A percentile compares a stretch with the other conserved stretches of the same genome.
Evolutionary conservation across 2,797 vertebrate species (phyloP).

Genomic region (Pipistrellus nathusii): DNA sequence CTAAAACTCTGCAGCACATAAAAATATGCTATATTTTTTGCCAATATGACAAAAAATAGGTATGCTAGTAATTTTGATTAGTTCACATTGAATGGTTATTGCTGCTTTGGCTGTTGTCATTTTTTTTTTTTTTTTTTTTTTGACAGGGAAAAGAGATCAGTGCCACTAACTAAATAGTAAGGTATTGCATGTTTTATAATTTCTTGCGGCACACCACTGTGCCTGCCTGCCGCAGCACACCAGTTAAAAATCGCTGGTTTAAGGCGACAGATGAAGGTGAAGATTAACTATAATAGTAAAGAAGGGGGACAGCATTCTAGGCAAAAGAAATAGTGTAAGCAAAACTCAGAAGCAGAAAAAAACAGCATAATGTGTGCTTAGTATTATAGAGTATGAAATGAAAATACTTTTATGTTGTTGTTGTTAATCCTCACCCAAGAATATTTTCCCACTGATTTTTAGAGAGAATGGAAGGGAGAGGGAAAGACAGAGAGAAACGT

Average conservation of each 20-base stretch:
- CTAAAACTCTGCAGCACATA: background rate
- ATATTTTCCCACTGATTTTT: too few species aligned
- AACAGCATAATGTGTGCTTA: background rate
- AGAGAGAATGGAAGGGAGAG: too few species aligned
- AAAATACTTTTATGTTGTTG: background rate
- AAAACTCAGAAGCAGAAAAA: conserved; percentile 9
- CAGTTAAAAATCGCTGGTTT: background rate
- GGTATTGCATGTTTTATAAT: background rate
- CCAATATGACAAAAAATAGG: background rate
- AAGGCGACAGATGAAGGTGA: background rate
- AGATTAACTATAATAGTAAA: background rate
- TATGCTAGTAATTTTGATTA: background rate
- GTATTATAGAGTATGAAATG: conserved; percentile 17
- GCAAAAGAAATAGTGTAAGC: conserved; percentile 6
- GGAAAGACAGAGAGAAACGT: too few species aligned
- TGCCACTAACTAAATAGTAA: background rate
- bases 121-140: background rate
- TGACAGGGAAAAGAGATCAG: background rate
- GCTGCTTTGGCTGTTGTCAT: background rate
- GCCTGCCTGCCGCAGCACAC: background rate
- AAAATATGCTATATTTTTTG: background rate
- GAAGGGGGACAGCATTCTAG: background rate
- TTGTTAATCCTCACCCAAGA: too few species aligned
- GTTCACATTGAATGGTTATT: background rate
- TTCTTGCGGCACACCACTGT: background rate